Conservation (phyloP, 2,888 invertebrate genomes). For the Microplitis deprimator region DNA sequence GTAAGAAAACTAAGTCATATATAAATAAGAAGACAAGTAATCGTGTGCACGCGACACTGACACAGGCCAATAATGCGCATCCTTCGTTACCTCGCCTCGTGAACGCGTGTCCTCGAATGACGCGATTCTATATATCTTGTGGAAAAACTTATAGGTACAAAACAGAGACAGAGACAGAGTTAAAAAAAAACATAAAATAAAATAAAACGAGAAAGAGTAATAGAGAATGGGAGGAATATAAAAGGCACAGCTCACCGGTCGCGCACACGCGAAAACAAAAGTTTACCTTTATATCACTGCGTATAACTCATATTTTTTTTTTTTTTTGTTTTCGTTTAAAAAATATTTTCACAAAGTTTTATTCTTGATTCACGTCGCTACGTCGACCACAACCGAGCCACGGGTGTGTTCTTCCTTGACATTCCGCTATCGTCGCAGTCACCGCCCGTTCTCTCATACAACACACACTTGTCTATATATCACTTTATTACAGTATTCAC, state of each 20-base stretch:
- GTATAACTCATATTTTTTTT: not conserved
- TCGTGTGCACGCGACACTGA: slow-evolving; percentile 36
- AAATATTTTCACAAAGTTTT: not conserved
- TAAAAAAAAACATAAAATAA: slow-evolving; percentile 22
- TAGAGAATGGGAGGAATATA: slow-evolving; percentile 30
- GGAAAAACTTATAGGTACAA: slow-evolving; percentile 23
- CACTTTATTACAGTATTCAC: slow-evolving; percentile 35
- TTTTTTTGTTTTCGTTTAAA: not conserved
- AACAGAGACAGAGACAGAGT: slow-evolving; percentile 26
- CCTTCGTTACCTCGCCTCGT: slow-evolving; percentile 43
- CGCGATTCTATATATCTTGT: slow-evolving; percentile 38
- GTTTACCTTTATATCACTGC: slow-evolving; percentile 4
- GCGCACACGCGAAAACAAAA: slow-evolving; percentile 53
- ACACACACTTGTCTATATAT: not conserved
- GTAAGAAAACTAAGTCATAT: not conserved
- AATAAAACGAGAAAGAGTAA: slow-evolving; percentile 11
- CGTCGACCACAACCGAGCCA: slow-evolving; percentile 18
- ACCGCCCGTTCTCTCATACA: slow-evolving; percentile 31
- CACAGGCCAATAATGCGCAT: slow-evolving; percentile 33
- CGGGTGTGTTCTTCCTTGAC: slow-evolving; percentile 45
- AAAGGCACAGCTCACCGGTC: slow-evolving; percentile 53
- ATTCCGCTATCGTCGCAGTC: slow-evolving; percentile 49
- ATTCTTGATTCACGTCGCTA: slow-evolving; percentile 23
- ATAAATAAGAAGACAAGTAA: slow-evolving; percentile 17
- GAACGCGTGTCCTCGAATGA: slow-evolving; percentile 49